A percentile compares a stretch with the other conserved stretches of the same genome.
Conservation (phyloP, 2,888 invertebrate genomes). For the Diachrysia chrysitis region DNA sequence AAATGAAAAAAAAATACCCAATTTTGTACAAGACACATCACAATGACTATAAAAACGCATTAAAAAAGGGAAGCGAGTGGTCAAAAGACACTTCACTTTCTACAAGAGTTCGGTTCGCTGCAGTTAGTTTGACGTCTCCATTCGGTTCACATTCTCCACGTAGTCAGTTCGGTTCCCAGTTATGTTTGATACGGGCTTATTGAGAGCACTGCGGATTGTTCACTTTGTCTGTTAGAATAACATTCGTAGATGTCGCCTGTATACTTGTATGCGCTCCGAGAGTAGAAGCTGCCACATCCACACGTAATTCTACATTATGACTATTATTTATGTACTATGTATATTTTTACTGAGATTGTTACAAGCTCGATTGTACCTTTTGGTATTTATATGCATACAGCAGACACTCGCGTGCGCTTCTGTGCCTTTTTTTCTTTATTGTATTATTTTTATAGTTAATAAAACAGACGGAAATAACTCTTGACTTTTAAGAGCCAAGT, state of each 20-base stretch:
- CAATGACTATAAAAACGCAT: no score
- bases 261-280: not conserved
- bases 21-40: no score
- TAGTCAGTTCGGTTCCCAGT: no score
- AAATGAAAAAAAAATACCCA: no score
- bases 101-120: no score
- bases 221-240: constrained; percentile 32
- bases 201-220: constrained; percentile 34
- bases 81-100: no score
- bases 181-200: no score
- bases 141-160: no score
- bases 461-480: not conserved
- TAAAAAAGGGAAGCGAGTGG: no score
- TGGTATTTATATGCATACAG: not conserved
- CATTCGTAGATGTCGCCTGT: not conserved
- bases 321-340: constrained; percentile 17
- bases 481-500: constrained; percentile 5
- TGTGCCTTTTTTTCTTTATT: not conserved
- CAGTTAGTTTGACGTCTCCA: no score
- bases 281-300: not conserved
- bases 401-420: not conserved
- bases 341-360: constrained; percentile 24
- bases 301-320: constrained; percentile 1
- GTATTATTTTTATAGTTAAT: constrained; percentile 15
- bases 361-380: constrained; percentile 6